phyloP scores from a whole-genome alignment of 64 coral and sea anemone genomes.

The Hydrozoanthus tunicans region DNA sequence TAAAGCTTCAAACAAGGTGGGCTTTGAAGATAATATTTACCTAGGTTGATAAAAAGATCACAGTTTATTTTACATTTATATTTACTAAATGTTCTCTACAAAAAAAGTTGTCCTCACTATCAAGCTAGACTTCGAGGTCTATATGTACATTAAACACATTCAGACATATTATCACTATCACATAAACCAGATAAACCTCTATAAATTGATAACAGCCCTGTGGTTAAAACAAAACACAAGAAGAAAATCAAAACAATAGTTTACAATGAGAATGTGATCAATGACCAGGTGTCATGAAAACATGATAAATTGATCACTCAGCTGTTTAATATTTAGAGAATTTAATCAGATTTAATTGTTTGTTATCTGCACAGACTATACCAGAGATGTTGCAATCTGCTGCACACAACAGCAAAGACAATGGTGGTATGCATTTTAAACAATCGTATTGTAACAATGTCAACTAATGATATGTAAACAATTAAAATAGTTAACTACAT shows the following conservation, averaged over 20 bases:
- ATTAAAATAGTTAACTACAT: no score
- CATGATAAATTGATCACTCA: background rate
- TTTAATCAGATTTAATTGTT: background rate
- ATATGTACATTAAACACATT: constrained; percentile 22
- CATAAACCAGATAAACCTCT: constrained; percentile 12
- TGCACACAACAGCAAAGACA: background rate
- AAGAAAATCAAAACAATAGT: constrained; percentile 3
- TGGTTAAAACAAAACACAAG: background rate
- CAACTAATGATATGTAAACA: no score
- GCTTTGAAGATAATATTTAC: constrained; percentile 13
- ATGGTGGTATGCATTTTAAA: background rate
- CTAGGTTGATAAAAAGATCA: constrained; percentile 17
- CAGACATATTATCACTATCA: constrained; percentile 16
- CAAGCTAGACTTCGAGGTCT: background rate
- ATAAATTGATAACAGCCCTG: background rate
- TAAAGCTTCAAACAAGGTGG: constrained; percentile 6
- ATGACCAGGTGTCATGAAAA: background rate
- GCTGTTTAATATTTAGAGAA: background rate
- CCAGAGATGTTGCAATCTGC: background rate
- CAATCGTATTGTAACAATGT: no score
- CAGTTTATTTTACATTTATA: constrained; percentile 2
- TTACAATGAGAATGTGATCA: constrained; percentile 4
- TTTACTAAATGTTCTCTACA: background rate
- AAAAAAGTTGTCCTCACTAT: constrained; percentile 11
- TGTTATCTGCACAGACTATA: background rate